phyloP scores from a whole-genome alignment of 2,113 vertebrate genomes.

The Herpailurus yagouaroundi region DNA sequence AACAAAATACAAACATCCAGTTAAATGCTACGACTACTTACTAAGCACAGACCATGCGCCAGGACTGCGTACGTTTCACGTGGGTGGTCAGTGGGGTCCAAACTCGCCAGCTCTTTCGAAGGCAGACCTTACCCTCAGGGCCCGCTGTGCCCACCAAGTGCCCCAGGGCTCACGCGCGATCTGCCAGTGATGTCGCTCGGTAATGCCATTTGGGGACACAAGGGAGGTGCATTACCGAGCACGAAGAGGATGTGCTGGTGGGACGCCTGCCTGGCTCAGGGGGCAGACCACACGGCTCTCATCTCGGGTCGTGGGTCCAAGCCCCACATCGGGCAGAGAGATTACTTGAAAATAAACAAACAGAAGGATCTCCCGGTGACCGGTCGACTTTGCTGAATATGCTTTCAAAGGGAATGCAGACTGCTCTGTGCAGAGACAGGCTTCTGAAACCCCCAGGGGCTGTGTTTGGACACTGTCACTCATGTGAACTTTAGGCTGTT shows the following conservation, averaged over 20 bases:
- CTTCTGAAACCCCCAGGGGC: neutral
- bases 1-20: neutral
- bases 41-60: rapidly evolving
- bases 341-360: neutral
- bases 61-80: too few relatives aligned
- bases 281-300: neutral
- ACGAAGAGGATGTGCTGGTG: neutral
- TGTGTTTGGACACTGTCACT: rapidly evolving
- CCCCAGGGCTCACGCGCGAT: rapidly evolving
- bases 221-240: too few relatives aligned
- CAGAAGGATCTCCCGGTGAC: neutral
- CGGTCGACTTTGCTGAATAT: too few relatives aligned
- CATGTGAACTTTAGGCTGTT: neutral
- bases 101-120: neutral
- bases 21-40: too few relatives aligned
- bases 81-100: too few relatives aligned
- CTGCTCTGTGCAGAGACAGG: too few relatives aligned
- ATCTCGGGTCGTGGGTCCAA: neutral
- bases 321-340: neutral
- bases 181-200: neutral
- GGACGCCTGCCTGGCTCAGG: neutral
- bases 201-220: neutral
- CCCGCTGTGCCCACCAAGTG: neutral
- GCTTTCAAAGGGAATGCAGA: neutral
- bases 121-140: rapidly evolving